Conservation (phyloP, 2,113 vertebrate species). For the Drymodes brunneopygia region DNA sequence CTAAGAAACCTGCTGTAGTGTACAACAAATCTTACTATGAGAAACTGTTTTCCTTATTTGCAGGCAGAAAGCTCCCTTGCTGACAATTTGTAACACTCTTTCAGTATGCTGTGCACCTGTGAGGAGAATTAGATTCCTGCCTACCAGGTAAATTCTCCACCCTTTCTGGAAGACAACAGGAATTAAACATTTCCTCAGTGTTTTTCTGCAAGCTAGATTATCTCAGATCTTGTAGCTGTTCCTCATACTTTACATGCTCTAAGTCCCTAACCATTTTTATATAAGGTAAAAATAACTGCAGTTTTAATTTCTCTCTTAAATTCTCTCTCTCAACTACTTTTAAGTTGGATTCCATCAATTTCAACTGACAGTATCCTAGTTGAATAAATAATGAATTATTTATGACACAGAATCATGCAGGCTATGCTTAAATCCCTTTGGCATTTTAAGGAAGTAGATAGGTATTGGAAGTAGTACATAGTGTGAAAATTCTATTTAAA, state of each 20-base stretch:
- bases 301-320: background rate
- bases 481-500: background rate
- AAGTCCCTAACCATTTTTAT: background rate
- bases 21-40: background rate
- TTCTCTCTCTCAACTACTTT: background rate
- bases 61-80: background rate
- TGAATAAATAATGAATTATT: background rate
- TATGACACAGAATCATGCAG: background rate
- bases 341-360: background rate
- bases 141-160: background rate
- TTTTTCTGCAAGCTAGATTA: background rate
- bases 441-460: background rate
- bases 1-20: background rate
- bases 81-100: background rate
- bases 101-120: background rate
- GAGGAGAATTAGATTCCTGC: background rate
- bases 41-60: background rate
- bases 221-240: background rate
- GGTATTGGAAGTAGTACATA: too few species aligned
- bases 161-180: background rate
- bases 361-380: background rate
- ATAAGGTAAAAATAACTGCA: background rate
- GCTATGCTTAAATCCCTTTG: background rate
- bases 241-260: background rate
- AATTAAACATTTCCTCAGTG: background rate